These are phyloP conservation scores for Pyrochroa serraticornis DNA, from an alignment of 2,888 invertebrate species.

Conservation along the genomic window DNA sequence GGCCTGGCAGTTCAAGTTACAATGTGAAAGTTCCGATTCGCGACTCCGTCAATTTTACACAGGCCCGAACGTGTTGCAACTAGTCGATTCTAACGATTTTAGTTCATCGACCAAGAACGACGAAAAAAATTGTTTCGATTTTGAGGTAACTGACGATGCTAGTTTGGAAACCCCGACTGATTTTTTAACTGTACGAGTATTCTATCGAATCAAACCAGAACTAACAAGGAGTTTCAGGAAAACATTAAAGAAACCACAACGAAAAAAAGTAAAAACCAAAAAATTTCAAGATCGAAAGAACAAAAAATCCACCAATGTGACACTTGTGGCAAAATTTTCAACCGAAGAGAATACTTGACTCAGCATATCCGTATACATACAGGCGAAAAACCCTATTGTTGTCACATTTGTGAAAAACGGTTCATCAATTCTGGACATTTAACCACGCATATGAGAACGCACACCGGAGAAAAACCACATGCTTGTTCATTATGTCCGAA, in stretches of 20 bases:
- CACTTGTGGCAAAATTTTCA: conserved; percentile 54
- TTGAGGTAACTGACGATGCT: neutral
- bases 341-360: conserved; percentile 49
- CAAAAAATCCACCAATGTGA: conserved; percentile 52
- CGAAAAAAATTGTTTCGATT: neutral
- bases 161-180: neutral
- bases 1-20: conserved; percentile 48
- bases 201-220: too few species aligned
- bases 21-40: conserved; percentile 46
- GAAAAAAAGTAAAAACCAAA: conserved; percentile 14
- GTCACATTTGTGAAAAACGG: conserved; percentile 48
- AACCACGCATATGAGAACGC: conserved; percentile 49
- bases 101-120: conserved; percentile 2
- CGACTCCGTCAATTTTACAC: conserved; percentile 44
- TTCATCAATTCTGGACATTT: conserved; percentile 49
- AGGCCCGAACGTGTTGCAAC: conserved; percentile 33
- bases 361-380: conserved; percentile 50
- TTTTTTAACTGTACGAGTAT: too few species aligned
- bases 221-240: neutral
- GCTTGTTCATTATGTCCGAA: conserved; percentile 44
- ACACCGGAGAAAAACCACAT: conserved; percentile 44
- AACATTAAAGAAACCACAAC: neutral
- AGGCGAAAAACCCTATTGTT: conserved; percentile 48
- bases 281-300: conserved; percentile 36
- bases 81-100: conserved; percentile 1